phyloP scores from a whole-genome alignment of 1,140 invertebrate genomes.

The Apis mellifera region Amel_HAv3.1 CM009931.2:27100001-27100500 shows the following conservation, averaged over 20 bases:
- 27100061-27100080: too few relatives aligned
- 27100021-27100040: too few relatives aligned
- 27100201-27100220: too few relatives aligned
- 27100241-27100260: background rate
- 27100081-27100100: too few relatives aligned
- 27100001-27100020: too few relatives aligned
- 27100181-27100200: background rate
- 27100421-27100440: slow-evolving; percentile 47
- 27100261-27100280: slow-evolving; percentile 25
- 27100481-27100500: slow-evolving; percentile 12
- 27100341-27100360: slow-evolving; percentile 35
- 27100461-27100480: slow-evolving; percentile 31
- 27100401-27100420: slow-evolving; percentile 36
- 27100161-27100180: background rate
- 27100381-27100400: background rate
- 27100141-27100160: background rate
- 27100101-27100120: too few relatives aligned
- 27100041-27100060: too few relatives aligned
- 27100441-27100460: slow-evolving; percentile 43
- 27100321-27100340: slow-evolving; percentile 28
- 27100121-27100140: background rate
- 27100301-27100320: slow-evolving; percentile 7
- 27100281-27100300: slow-evolving; percentile 10
- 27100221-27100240: background rate
- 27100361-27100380: slow-evolving; percentile 13